phyloP scores from a whole-genome alignment of 1,140 invertebrate species.

The Thalassaphorura encarpata region DNA sequence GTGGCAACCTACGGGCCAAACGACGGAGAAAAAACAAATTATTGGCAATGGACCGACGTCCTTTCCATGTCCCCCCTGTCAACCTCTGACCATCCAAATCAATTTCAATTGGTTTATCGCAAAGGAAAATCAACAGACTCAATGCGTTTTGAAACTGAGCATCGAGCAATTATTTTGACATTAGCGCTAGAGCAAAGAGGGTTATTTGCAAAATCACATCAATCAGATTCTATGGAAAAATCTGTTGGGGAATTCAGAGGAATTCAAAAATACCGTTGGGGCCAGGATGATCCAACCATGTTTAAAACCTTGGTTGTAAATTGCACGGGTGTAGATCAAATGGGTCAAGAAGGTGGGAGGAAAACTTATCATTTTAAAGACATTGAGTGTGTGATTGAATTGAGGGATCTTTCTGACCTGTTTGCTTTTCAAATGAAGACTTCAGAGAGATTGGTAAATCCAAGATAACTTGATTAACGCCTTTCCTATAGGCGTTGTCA shows the following conservation, averaged over 20 bases:
- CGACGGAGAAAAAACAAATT: slow-evolving; percentile 89
- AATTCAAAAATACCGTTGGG: slow-evolving; percentile 30
- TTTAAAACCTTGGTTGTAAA: slow-evolving; percentile 20
- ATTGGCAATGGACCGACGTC: slow-evolving; percentile 78
- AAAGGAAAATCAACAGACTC: slow-evolving; percentile 68
- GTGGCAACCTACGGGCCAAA: slow-evolving; percentile 96
- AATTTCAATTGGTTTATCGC: slow-evolving; percentile 33
- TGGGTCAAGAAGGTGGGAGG: slow-evolving; percentile 27
- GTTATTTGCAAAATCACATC: slow-evolving; percentile 28
- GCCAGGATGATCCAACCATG: slow-evolving; percentile 22
- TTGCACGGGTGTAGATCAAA: slow-evolving; percentile 27
- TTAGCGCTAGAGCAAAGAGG: slow-evolving; percentile 55
- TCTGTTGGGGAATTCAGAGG: slow-evolving; percentile 23
- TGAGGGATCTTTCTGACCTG: slow-evolving; percentile 37
- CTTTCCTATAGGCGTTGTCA: neutral
- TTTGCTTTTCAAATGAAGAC: slow-evolving; percentile 30
- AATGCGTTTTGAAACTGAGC: slow-evolving; percentile 96
- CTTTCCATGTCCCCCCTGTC: slow-evolving; percentile 57
- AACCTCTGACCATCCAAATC: slow-evolving; percentile 46
- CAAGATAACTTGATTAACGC: too few relatives aligned
- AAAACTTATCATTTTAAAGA: slow-evolving; percentile 89
- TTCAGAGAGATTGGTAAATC: slow-evolving; percentile 33
- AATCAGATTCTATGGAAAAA: slow-evolving; percentile 27
- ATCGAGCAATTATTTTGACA: slow-evolving; percentile 80
- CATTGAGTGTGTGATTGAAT: slow-evolving; percentile 64